phyloP scores from a whole-genome alignment of 2,113 vertebrate species.

The Cavia aperea region DNA sequence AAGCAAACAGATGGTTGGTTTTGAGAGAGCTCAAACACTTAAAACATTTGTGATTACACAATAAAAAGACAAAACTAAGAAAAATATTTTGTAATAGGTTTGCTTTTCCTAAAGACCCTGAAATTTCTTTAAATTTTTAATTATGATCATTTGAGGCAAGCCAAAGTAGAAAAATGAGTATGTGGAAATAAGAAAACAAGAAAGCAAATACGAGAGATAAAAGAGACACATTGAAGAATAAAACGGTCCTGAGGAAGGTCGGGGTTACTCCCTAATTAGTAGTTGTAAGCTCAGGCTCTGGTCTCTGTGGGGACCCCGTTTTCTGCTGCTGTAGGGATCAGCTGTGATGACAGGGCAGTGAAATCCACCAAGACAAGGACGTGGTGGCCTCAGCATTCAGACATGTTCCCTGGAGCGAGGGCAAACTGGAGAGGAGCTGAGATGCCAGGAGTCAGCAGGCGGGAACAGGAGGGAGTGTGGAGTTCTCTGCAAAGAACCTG shows the following conservation, averaged over 20 bases:
- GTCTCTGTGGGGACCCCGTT: background rate
- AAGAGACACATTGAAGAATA: background rate
- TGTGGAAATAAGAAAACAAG: background rate
- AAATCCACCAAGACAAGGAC: background rate
- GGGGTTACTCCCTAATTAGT: background rate
- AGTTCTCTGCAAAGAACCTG: background rate
- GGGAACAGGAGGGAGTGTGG: background rate
- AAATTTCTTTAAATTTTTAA: background rate
- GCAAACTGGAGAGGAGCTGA: background rate
- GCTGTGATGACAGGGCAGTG: background rate
- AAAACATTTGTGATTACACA: background rate
- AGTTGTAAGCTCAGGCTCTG: background rate
- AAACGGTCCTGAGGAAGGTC: background rate
- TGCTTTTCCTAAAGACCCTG: background rate
- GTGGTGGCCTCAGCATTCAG: background rate
- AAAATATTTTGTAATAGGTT: background rate
- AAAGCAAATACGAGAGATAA: background rate
- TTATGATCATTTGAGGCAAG: background rate
- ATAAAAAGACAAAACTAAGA: background rate
- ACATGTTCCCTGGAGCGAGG: fast-evolving
- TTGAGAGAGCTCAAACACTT: background rate
- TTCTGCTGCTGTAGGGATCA: too few species aligned
- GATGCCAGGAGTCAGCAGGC: background rate
- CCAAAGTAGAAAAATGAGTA: background rate
- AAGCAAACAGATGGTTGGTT: background rate